These are phyloP conservation scores for Calcarius lapponicus DNA, from an alignment of 2,797 vertebrate species.

Conservation along the genomic window DNA sequence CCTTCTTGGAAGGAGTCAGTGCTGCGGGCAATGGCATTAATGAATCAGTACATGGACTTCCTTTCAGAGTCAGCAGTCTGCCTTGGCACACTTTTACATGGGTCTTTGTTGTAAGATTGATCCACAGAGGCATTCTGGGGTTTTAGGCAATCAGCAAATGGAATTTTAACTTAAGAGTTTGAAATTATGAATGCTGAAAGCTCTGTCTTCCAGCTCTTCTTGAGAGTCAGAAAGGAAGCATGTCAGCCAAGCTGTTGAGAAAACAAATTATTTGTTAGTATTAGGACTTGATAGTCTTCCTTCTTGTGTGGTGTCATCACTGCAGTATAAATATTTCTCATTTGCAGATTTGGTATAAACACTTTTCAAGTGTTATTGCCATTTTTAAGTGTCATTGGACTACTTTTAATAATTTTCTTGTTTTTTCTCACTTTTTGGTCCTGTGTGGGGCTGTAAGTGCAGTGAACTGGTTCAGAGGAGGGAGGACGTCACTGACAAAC, in stretches of 20 bases:
- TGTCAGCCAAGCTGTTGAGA: not conserved
- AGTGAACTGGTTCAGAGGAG: not conserved
- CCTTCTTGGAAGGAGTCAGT: not conserved
- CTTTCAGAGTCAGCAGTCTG: slow-evolving; percentile 9
- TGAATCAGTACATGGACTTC: not conserved
- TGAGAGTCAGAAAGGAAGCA: not conserved
- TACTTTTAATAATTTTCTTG: not conserved
- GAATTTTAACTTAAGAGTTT: not conserved
- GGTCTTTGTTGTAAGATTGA: not conserved
- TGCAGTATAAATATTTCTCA: not conserved
- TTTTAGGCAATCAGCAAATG: not conserved
- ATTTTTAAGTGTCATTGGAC: not conserved
- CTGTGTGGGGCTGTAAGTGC: fast-evolving
- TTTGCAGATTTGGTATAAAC: not conserved
- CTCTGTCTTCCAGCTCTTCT: not conserved
- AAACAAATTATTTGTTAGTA: not conserved
- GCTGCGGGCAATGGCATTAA: not conserved
- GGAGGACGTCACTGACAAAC: not conserved
- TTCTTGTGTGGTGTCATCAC: not conserved
- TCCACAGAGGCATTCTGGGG: not conserved
- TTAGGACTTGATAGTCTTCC: not conserved
- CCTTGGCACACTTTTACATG: not conserved
- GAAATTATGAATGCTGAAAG: not conserved
- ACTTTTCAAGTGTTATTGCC: not conserved
- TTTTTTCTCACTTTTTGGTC: not conserved